Conservation (phyloP, 2,113 vertebrate genomes). For the Brevimyrus niger region DNA sequence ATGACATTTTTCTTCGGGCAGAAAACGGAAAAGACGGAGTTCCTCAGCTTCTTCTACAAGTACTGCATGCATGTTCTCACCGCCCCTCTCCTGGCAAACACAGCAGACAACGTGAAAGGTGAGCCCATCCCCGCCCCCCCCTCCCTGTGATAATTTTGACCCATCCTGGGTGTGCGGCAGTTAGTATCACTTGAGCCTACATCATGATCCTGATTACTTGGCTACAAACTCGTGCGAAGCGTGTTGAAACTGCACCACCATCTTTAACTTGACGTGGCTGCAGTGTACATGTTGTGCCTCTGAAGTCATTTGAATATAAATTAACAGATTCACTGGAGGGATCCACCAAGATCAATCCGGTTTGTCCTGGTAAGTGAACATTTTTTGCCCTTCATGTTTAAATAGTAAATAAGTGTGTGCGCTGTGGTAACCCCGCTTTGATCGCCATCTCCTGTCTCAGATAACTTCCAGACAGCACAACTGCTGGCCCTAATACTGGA, state of each 20-base stretch:
- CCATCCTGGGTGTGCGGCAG: not conserved
- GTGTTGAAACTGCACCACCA: not conserved
- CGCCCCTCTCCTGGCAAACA: conserved; percentile 91
- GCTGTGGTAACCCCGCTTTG: conserved; percentile 24
- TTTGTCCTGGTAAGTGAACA: conserved; percentile 83
- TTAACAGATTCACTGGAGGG: conserved; percentile 74
- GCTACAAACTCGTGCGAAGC: not conserved
- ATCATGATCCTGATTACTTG: not conserved
- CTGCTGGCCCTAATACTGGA: conserved; percentile 93
- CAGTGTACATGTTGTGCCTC: not conserved
- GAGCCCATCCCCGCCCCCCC: not conserved
- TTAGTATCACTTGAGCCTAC: not conserved
- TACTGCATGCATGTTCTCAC: conserved; percentile 99
- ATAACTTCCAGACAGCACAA: conserved; percentile 97
- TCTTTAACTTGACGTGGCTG: not conserved
- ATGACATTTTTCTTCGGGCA: conserved; percentile 45
- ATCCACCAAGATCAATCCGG: conserved; percentile 73
- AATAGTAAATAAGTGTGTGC: not conserved
- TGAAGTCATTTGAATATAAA: conserved; percentile 24
- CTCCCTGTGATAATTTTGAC: not conserved
- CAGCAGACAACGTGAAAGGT: conserved; percentile 83
- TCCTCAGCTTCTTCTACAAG: conserved; percentile 98
- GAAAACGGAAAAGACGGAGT: conserved; percentile 99
- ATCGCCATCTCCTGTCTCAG: conserved; percentile 47
- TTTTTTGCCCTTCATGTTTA: not conserved